Base-by-base conservation (phyloP, 1,140 invertebrate genomes). In the Glossosoma conforme region DNA sequence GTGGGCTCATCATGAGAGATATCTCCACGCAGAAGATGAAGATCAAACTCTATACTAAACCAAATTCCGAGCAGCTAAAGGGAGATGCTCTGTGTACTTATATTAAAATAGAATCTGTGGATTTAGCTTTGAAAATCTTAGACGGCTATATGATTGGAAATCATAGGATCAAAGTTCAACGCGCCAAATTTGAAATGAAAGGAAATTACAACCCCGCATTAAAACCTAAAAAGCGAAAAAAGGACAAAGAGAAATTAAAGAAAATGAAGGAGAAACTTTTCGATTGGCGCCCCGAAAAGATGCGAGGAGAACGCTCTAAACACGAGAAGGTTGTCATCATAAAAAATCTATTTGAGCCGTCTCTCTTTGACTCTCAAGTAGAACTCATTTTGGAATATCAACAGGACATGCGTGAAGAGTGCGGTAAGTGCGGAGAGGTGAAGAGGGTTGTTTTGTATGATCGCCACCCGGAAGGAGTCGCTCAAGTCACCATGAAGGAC, bases 51-150 rank as follows among this genome's bases (percentile, higher is more conserved):
- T 99, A 99, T 67, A 84, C 77, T 59, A 91, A 97, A 63, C 68
- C 80, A 32, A 78, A 88, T 62, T 88, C 91, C 2, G 86, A 86
- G 22, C 77, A 86, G 56, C 75, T 91, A 9, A 99, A 99, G 77
- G 97, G 97, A 11, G 97, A 99, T 76, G 97, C 88, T 13, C 76
- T 93, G 5, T 99, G 96, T 68, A 93, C 92, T 58, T 99, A 98
- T 64, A 94, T 99, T 15, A 98, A 95, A 81, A 78, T 89, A 44
- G 96, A 99, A 69, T 98, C 94, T 14, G 93, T 99, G 0, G 82
- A 95, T 28, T 68, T 99, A 55, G 95, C 96, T 1, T 68, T 98
- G 33, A 86, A 93, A 44, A 80, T 99, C 56, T 68, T 99, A 14
- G 97, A 99, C 78, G 96, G 91, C 0, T 88, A 80, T 62, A 79